Evolutionary conservation across 2,888 invertebrate species (phyloP).

Genomic region (Colletes collaris): DNA sequence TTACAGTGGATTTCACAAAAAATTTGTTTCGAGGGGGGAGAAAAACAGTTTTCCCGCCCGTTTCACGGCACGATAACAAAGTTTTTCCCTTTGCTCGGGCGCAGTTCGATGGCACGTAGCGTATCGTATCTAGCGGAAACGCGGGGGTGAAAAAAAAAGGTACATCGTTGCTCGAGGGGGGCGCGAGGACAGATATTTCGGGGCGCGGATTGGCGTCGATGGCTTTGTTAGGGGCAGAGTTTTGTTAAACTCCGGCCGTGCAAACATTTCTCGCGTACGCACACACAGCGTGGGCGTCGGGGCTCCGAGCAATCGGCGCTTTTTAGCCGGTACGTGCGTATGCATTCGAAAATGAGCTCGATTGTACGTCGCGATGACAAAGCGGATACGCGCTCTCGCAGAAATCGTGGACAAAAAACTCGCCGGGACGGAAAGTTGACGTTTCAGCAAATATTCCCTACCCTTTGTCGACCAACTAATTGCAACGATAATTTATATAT

Average conservation of each 20-base stretch:
- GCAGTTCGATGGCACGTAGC: constrained; percentile 19
- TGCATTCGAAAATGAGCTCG: constrained; percentile 41
- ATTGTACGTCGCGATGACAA: constrained; percentile 38
- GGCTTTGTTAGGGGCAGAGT: constrained; percentile 47
- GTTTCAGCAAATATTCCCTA: too few species aligned
- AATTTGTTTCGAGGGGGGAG: not conserved
- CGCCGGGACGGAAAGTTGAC: too few species aligned
- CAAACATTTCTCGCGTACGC: constrained; percentile 43
- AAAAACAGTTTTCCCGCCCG: not conserved
- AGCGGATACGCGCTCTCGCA: not conserved
- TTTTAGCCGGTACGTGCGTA: constrained; percentile 12
- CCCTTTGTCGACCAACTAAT: too few species aligned
- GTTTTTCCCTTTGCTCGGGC: not conserved
- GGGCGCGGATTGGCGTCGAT: constrained; percentile 32
- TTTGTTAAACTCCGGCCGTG: constrained; percentile 46
- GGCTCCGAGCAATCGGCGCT: constrained; percentile 20
- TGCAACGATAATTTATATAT: too few species aligned
- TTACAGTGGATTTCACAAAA: not conserved
- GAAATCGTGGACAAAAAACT: not conserved
- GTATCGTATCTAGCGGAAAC: constrained; percentile 39
- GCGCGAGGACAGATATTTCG: constrained; percentile 45
- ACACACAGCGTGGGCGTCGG: not conserved
- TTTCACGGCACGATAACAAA: not conserved
- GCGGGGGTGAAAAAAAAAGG: constrained; percentile 34
- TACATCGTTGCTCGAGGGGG: constrained; percentile 26